Base-by-base conservation (phyloP, 2,113 vertebrate species). In the Odocoileus virginianus region DNA sequence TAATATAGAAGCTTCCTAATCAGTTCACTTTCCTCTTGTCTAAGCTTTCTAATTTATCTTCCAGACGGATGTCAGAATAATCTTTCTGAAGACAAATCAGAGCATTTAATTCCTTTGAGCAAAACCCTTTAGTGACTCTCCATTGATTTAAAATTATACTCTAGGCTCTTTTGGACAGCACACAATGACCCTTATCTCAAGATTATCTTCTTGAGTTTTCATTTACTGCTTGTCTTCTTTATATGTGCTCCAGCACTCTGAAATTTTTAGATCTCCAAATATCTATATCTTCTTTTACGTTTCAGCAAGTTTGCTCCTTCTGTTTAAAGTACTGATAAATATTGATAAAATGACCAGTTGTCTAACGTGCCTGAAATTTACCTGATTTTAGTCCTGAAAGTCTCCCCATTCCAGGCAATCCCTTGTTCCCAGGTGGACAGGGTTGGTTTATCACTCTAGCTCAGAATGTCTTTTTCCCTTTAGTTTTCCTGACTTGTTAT, bases 41-140 rank as follows among this genome's bases (percentile, higher is more conserved):
- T 94, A 81, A 81, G n/a, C 81, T 92, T 97, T 95, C 43, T 74
- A 87, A 90, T 54, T 94, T 94, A 58, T 87, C 57, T 95, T 95
- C 28, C 23, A 64, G 6, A 85, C n/a, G 55, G 7, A 11, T 74
- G 52, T 74, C 23, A 92, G 76, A 91, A 74, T 79, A 19, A 87
- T 85, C 87, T 85, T 83, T 89, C 55, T 17, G 94, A 93, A 94
- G 52, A 45, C 52, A 95, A 95, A 90, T 36, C 15, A 89, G 50
- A 96, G 67, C 17, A 61, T 71, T 89, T 95, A 7, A 82, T 15
- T 76, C 40, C 45, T 91, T 95, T 79, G 13, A 92, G 40, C 50
- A 96, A 97, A 95, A 95, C 10, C 27, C 3, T 5, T 84, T 30
- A 50, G 10, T 57, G 28, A 58, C 74, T 95, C 15, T 95, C 19